Base-by-base conservation (phyloP, 2,797 vertebrate genomes). In the Acanthornis magna region DNA sequence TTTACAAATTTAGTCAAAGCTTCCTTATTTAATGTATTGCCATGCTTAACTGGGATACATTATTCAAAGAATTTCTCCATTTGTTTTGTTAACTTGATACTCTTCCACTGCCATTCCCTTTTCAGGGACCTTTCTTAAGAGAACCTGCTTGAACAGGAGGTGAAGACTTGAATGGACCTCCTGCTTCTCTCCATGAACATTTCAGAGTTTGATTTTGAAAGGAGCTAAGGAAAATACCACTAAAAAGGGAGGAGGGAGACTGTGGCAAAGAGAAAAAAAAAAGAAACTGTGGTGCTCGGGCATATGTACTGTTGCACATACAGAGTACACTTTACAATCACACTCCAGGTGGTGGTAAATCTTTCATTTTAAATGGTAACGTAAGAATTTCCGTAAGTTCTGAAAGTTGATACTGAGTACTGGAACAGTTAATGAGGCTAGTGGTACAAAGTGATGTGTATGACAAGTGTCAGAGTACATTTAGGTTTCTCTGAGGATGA, bases 161-260 rank as follows among this genome's bases (percentile, higher is more conserved):
- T 95, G 91, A 58, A 95, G 85, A 75, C 57, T 85, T 91, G 79
- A 88, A 18, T 88, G 58, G 73, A 72, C 82, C 79, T 96, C 70
- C 85, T 96, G 82, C 88, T 95, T 95, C 50, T 82, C 63, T 95
- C 73, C 85, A 78, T 81, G 66, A 94, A 68, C 88, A 90, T 94
- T 96, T 96, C 68, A 92, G 82, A 92, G 78, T 92, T 94, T 93
- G 70, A 58, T 61, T 89, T 91, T 95, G 50, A 85, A 91, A 91
- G 66, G 42, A 95, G n/a, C 43, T 91, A 88, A 86, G 34, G 76
- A 85, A 86, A 91, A 95, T 84, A 54, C 43, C 45, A 75, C 76
- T 85, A 62, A 89, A 92, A 94, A 88, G 91, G 42, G 70, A 91
- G 76, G 47, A 82, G 70, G 42, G 73, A 70, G 17, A 88, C 45